Base-by-base conservation (phyloP, 2,888 invertebrate genomes). In the Pseudolycoriella hygida region DNA sequence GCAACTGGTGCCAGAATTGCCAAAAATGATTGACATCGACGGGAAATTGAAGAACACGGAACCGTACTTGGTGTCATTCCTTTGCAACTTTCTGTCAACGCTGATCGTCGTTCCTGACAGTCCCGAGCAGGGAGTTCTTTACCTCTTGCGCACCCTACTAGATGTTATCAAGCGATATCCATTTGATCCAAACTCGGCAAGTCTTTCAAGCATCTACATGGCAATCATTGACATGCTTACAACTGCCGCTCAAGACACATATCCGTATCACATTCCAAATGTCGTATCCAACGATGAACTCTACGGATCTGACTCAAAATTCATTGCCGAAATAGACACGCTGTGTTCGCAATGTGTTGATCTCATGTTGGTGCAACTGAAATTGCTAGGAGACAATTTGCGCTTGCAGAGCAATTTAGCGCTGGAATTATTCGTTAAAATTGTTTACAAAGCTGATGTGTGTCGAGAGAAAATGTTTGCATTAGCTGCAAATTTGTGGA, bases 241-340 rank as follows among this genome's bases (percentile, higher is more conserved):
- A 44, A 76, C 80, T 34, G 76, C 83, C 63, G 76, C 79, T 12
- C 84, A 89, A 60, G 88, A 90, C 51, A 72, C 66, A 44, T 93
- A 88, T 63, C 77, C 81, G 0, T 90, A 94, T 62, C 85, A 87
- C 56, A 75, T 93, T 46, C 82, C 84, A 51, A 80, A 77, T 69
- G 85, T 94, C 49, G 81, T 93, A 57, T 90, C 93, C 3, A 96
- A 96, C 60, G 93, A 96, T 62, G 74, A 80, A 47, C 67, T 96
- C 37, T 96, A 94, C 59, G 93, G 93, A 6, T 77, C 80, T 11
- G 92, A 93, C 66, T 73, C 77, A 12, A 87, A 89, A 63, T 94
- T 89, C 60, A 67, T 92, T 43, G 67, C 69, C 2, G 86, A 87
- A 62, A 70, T 93, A 2, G 79, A 86, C 55, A 77, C 74, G 57